A percentile compares a stretch with the other conserved stretches of the same genome.
Evolutionary conservation across 2,113 vertebrate genomes (phyloP).

Genomic region (Xiphophorus couchianus): DNA sequence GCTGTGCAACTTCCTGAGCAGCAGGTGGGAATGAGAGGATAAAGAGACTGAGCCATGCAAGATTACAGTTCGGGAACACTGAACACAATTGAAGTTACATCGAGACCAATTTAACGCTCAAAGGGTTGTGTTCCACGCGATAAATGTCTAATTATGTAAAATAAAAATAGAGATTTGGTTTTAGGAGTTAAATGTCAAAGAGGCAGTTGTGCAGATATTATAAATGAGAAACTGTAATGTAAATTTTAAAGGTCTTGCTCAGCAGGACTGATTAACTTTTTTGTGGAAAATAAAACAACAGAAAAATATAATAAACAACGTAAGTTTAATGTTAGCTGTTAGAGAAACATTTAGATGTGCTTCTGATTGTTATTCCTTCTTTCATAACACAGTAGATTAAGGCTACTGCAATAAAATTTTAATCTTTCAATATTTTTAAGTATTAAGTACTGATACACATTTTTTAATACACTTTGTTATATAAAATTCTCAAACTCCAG

Average conservation of each 20-base stretch:
- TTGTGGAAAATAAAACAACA: not conserved
- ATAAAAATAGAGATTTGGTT: not conserved
- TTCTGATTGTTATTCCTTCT: not conserved
- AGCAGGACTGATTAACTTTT: not conserved
- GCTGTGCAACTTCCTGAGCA: not conserved
- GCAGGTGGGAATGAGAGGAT: not conserved
- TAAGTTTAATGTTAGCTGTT: not conserved
- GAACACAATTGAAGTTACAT: not conserved
- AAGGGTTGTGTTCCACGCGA: not conserved
- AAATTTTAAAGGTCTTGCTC: not conserved
- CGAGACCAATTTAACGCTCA: not conserved
- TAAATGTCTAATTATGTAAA: not conserved
- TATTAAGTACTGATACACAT: not conserved
- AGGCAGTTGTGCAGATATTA: not conserved
- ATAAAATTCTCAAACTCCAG: not conserved
- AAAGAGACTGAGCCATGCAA: not conserved
- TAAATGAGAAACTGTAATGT: not conserved
- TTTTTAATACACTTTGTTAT: not conserved
- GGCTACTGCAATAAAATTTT: not conserved
- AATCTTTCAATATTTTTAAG: not conserved
- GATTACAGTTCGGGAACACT: not conserved
- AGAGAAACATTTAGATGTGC: not conserved
- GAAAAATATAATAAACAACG: not conserved
- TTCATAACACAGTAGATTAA: not conserved
- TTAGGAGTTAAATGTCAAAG: not conserved